A percentile compares a stretch with the other conserved stretches of the same genome.
phyloP scores from a whole-genome alignment of 2,797 vertebrate genomes.

The Sus cebifrons region DNA sequence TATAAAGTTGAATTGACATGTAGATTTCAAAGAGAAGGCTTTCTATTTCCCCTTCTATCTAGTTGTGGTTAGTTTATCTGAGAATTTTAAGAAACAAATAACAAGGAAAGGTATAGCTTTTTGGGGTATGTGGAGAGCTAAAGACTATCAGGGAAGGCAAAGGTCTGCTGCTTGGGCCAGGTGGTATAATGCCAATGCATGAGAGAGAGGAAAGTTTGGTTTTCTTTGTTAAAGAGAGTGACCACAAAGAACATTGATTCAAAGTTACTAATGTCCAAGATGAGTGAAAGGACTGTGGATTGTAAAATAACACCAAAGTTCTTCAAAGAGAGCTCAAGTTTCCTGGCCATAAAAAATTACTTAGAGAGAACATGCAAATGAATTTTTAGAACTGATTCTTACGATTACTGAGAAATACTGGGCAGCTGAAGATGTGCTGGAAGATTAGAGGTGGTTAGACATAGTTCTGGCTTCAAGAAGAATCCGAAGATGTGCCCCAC shows the following conservation, averaged over 20 bases:
- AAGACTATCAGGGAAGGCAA: conserved; percentile 54
- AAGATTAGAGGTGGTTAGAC: conserved; percentile 43
- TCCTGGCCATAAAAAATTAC: conserved; percentile 25
- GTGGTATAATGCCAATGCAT: conserved; percentile 39
- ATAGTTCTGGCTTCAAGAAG: conserved; percentile 39
- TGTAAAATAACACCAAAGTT: conserved; percentile 32
- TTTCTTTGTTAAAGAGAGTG: conserved; percentile 74
- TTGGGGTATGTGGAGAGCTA: conserved; percentile 40
- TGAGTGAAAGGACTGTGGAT: conserved; percentile 24
- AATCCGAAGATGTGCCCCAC: conserved; percentile 11
- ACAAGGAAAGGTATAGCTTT: conserved; percentile 68
- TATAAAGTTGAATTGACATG: conserved; percentile 66
- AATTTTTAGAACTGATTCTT: neutral
- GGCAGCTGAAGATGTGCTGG: neutral
- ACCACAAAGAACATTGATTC: conserved; percentile 51
- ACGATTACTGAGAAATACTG: conserved; percentile 47
- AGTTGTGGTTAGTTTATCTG: conserved; percentile 58
- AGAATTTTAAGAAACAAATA: conserved; percentile 67
- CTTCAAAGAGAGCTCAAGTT: conserved; percentile 38
- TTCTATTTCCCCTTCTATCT: conserved; percentile 56
- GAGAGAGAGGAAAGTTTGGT: conserved; percentile 25
- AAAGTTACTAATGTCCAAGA: conserved; percentile 40
- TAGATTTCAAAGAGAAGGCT: conserved; percentile 75
- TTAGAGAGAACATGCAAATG: conserved; percentile 39
- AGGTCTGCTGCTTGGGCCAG: conserved; percentile 51